Conservation (phyloP, 2,113 vertebrate species). For the Macquaria australasica region DNA sequence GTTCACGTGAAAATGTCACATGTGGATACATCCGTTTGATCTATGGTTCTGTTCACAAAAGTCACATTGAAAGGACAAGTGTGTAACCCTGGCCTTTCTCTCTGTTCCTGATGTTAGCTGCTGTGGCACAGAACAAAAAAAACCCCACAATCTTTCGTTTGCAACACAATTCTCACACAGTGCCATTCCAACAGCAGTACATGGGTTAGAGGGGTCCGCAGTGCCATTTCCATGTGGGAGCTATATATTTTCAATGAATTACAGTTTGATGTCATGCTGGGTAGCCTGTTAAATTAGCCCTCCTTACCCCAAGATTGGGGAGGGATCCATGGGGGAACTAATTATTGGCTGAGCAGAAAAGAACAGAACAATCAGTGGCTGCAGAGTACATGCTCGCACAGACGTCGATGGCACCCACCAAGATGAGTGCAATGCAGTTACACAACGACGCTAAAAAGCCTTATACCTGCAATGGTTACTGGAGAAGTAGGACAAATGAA, state of each 20-base stretch:
- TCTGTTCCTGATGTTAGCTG: not conserved
- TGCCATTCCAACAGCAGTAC: slow-evolving; percentile 14
- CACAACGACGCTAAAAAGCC: slow-evolving; percentile 36
- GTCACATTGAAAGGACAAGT: slow-evolving; percentile 18
- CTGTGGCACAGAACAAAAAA: not conserved
- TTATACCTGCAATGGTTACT: slow-evolving; percentile 8
- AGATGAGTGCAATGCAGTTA: slow-evolving; percentile 43
- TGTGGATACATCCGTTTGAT: not conserved
- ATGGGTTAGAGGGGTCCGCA: not conserved
- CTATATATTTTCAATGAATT: slow-evolving; percentile 55
- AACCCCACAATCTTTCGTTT: not conserved
- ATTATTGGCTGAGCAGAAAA: slow-evolving; percentile 52
- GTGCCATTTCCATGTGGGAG: slow-evolving; percentile 29
- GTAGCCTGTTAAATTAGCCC: slow-evolving; percentile 43
- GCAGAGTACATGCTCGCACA: slow-evolving; percentile 11
- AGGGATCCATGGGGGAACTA: slow-evolving; percentile 40
- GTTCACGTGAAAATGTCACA: not conserved
- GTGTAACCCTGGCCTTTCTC: slow-evolving; percentile 12
- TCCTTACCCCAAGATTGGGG: slow-evolving; percentile 17
- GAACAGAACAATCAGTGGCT: slow-evolving; percentile 47
- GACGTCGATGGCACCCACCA: slow-evolving; percentile 39
- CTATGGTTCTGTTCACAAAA: not conserved
- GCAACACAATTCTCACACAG: not conserved
- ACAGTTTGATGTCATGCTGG: slow-evolving; percentile 45
- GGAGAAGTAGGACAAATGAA: slow-evolving; percentile 18